Evolutionary conservation across 2,888 invertebrate species (phyloP).

Genomic region (Calameuta filiformis): DNA sequence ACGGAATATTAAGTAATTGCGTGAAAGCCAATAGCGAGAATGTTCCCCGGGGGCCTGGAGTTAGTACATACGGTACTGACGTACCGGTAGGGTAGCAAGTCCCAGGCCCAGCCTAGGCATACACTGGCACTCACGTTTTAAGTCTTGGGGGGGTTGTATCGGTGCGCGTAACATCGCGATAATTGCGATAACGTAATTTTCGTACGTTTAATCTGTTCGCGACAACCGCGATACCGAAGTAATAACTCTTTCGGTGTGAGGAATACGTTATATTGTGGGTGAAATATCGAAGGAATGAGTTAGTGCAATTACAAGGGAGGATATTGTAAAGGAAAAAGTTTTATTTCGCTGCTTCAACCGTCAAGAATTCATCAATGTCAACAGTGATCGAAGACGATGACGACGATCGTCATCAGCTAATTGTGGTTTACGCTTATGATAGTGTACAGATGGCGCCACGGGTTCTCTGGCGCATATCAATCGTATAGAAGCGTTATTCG

Average conservation of each 20-base stretch:
- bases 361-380: background rate
- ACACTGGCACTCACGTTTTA: constrained; percentile 47
- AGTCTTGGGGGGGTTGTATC: constrained; percentile 46
- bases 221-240: background rate
- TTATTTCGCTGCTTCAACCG: background rate
- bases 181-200: background rate
- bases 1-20: background rate
- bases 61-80: constrained; percentile 33
- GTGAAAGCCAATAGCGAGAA: background rate
- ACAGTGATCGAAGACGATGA: background rate
- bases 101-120: constrained; percentile 33
- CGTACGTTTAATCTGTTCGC: background rate
- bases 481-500: background rate
- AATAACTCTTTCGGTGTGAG: background rate
- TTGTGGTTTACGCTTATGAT: background rate
- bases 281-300: background rate
- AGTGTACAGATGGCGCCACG: background rate
- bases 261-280: background rate
- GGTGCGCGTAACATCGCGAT: background rate
- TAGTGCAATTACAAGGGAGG: background rate
- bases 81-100: constrained; percentile 34
- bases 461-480: background rate
- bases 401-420: background rate
- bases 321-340: background rate
- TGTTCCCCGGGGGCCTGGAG: constrained; percentile 16